Base-by-base conservation (phyloP, 2,113 vertebrate species). In the Collichthys lucidus region DNA sequence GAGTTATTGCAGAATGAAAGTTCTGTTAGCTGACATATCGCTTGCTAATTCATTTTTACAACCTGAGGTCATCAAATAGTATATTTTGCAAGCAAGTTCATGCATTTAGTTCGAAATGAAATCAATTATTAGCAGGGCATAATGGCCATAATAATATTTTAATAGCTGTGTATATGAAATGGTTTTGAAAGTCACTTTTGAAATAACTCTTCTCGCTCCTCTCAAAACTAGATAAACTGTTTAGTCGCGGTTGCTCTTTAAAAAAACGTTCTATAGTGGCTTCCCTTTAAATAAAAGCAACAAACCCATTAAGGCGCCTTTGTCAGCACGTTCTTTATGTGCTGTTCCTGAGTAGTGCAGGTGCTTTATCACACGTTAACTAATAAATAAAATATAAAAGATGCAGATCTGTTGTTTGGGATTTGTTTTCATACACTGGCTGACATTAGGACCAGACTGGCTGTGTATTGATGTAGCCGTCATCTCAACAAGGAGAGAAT, bases 251-350 rank as follows among this genome's bases (percentile, higher is more conserved):
- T n/a, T 22, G 5, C 31, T 74, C 40, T 69, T 67, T n/a, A 52
- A 44, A 53, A n/a, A 26, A 59, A 40, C 55, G 74, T 70, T 53
- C 53, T n/a, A 24, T 42, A 15, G 24, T 59, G 0, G 42, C 66
- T 76, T 82, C 60, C 19, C 35, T 60, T 61, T 55, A 76, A 79
- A 77, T 81, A 22, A 60, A 77, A 50, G 42, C 12, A 42, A 42
- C 59, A 57, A 88, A 74, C 29, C 77, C 68, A 55, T 14, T 63
- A 60, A 60, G 5, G 26, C n/a, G 42, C 10, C 11, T 67, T n/a
- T 71, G 42, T 67, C 24, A 14, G 42, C 11, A n/a, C 50, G 35
- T 52, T 73, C 47, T 63, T 70, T 77, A 17, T 84, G 73, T 56
- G 55, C 20, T 4, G 1, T 62, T 82, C 12, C 35, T 4, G 47